A percentile compares a stretch with the other conserved stretches of the same genome.
phyloP scores from a whole-genome alignment of 2,797 vertebrate species.

The Dromococcyx pavoninus region DNA sequence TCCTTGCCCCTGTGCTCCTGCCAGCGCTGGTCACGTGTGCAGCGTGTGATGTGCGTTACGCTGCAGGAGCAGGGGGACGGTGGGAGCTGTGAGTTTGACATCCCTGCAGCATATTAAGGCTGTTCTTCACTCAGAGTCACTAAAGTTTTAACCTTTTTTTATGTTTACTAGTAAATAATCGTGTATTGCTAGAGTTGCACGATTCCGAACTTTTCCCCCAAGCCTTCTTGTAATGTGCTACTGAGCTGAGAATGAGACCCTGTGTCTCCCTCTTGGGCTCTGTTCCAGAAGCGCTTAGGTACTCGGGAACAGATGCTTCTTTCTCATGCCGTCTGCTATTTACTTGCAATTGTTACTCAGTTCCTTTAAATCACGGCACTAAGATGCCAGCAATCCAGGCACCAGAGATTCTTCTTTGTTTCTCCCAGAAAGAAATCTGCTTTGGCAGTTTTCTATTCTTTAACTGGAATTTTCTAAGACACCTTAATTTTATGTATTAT shows the following conservation, averaged over 20 bases:
- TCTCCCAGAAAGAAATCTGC: neutral
- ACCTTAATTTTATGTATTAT: neutral
- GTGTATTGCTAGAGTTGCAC: neutral
- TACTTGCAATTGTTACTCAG: neutral
- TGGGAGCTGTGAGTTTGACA: too few relatives aligned
- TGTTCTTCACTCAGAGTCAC: neutral
- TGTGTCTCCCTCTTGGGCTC: neutral
- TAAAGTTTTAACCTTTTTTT: neutral
- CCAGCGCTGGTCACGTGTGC: too few relatives aligned
- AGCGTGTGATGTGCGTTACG: too few relatives aligned
- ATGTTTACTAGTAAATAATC: neutral
- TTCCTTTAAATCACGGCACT: neutral
- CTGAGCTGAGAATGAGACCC: neutral
- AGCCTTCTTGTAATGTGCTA: neutral
- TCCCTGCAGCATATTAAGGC: neutral
- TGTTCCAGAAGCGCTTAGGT: neutral
- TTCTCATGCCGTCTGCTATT: neutral
- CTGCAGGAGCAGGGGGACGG: too few relatives aligned
- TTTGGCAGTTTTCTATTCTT: slow-evolving; percentile 2
- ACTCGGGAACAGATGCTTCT: neutral
- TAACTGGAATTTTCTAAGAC: slow-evolving; percentile 17
- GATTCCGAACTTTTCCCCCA: neutral
- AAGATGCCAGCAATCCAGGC: neutral
- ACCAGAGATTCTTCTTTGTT: neutral
- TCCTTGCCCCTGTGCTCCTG: too few relatives aligned